Percentiles rank a stretch among this genome's conserved stretches.
Evolutionary conservation across 2,113 vertebrate species (phyloP).

Genomic region (Lophotis ruficrista): DNA sequence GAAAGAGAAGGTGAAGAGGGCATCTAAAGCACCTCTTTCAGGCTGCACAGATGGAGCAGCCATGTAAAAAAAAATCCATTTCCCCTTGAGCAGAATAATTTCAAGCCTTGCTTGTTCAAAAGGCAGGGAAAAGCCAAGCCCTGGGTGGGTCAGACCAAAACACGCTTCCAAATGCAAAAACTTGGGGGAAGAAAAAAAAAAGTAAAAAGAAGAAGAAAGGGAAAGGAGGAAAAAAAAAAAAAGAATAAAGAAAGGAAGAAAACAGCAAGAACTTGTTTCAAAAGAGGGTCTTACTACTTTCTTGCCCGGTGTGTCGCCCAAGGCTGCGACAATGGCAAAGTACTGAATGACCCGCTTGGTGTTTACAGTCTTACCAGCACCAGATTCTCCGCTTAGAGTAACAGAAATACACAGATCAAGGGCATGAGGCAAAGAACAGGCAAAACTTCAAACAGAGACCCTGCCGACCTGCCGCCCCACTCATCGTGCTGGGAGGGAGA

Average conservation of each 20-base stretch:
- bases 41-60: background rate
- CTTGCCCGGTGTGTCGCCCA: conserved; percentile 89
- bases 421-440: conserved; percentile 60
- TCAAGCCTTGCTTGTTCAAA: conserved; percentile 77
- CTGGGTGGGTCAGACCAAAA: conserved; percentile 42
- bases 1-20: background rate
- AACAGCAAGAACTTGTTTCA: conserved; percentile 58
- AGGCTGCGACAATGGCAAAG: conserved; percentile 96
- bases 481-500: background rate
- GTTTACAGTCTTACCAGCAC: conserved; percentile 99
- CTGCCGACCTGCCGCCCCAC: background rate
- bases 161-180: conserved; percentile 63
- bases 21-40: background rate
- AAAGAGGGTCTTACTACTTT: conserved; percentile 80
- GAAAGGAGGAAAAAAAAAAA: background rate
- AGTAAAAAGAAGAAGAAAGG: background rate
- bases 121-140: conserved; percentile 58
- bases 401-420: conserved; percentile 82
- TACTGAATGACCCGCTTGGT: conserved; percentile 98
- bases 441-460: background rate
- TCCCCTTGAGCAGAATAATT: conserved; percentile 55
- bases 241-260: background rate
- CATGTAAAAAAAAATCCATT: conserved; percentile 30
- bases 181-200: background rate
- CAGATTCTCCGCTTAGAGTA: conserved; percentile 93